Evolutionary conservation across 2,113 vertebrate genomes (phyloP).

Genomic region (Emydocephalus ijimae): DNA sequence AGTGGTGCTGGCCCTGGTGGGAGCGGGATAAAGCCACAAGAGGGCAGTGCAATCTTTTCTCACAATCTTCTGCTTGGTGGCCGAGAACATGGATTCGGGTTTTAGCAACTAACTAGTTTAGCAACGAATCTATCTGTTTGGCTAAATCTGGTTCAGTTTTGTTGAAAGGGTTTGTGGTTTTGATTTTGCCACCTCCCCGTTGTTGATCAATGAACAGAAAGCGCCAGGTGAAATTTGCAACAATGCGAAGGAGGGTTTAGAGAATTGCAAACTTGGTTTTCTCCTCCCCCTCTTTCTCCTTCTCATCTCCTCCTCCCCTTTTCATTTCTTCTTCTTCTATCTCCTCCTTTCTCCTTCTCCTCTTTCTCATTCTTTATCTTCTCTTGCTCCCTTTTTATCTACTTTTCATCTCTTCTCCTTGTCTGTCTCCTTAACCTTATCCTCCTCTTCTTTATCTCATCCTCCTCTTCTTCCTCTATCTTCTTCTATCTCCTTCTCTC

Average conservation of each 20-base stretch:
- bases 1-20: neutral
- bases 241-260: neutral
- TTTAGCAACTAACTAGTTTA: neutral
- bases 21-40: neutral
- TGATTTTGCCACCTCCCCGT: neutral
- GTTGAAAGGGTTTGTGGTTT: neutral
- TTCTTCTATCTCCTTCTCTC: too few relatives aligned
- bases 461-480: too few relatives aligned
- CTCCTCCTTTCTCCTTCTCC: too few relatives aligned
- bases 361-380: too few relatives aligned
- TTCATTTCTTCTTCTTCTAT: too few relatives aligned
- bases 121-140: too few relatives aligned
- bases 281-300: neutral
- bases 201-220: neutral
- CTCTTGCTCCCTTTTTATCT: too few relatives aligned
- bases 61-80: too few relatives aligned
- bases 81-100: neutral
- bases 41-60: neutral
- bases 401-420: too few relatives aligned
- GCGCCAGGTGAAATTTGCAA: neutral
- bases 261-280: neutral
- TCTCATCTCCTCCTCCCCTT: too few relatives aligned
- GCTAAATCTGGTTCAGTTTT: neutral
- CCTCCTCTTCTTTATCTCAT: too few relatives aligned
- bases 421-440: too few relatives aligned